Conservation (phyloP, 2,888 invertebrate genomes). For the Conops quadrifasciatus region DNA sequence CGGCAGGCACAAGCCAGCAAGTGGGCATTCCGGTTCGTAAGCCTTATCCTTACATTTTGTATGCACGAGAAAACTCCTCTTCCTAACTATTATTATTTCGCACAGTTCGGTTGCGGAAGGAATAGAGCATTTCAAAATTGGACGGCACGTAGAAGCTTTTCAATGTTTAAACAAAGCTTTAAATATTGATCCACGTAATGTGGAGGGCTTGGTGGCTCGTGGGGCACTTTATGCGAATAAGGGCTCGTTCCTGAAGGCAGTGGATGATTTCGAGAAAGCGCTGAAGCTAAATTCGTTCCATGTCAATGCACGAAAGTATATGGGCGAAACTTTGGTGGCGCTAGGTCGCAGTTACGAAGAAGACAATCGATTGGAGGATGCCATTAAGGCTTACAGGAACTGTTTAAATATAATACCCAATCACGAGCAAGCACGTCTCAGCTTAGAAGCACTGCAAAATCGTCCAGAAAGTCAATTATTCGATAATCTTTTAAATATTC, state of each 20-base stretch:
- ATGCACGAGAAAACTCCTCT: too few species aligned
- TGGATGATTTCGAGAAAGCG: slow-evolving; percentile 93
- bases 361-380: slow-evolving; percentile 84
- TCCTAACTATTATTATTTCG: too few species aligned
- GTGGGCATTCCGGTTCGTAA: slow-evolving; percentile 81
- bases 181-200: slow-evolving; percentile 89
- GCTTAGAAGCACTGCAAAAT: slow-evolving; percentile 80
- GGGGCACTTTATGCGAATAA: slow-evolving; percentile 94
- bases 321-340: slow-evolving; percentile 91
- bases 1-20: slow-evolving; percentile 91
- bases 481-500: slow-evolving; percentile 37
- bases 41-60: slow-evolving; percentile 31
- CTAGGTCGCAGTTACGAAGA: slow-evolving; percentile 88
- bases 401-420: slow-evolving; percentile 84
- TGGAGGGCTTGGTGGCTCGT: slow-evolving; percentile 90
- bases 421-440: slow-evolving; percentile 87
- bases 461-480: slow-evolving; percentile 63
- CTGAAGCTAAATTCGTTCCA: slow-evolving; percentile 88
- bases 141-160: slow-evolving; percentile 92
- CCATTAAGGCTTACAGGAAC: slow-evolving; percentile 84
- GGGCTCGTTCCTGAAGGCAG: slow-evolving; percentile 91
- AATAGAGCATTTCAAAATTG: slow-evolving; percentile 92
- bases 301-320: slow-evolving; percentile 91
- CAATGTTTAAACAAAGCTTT: slow-evolving; percentile 93
- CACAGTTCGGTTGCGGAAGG: slow-evolving; percentile 85